Conservation (phyloP, 2,113 vertebrate species). For the Silurus meridionalis region DNA sequence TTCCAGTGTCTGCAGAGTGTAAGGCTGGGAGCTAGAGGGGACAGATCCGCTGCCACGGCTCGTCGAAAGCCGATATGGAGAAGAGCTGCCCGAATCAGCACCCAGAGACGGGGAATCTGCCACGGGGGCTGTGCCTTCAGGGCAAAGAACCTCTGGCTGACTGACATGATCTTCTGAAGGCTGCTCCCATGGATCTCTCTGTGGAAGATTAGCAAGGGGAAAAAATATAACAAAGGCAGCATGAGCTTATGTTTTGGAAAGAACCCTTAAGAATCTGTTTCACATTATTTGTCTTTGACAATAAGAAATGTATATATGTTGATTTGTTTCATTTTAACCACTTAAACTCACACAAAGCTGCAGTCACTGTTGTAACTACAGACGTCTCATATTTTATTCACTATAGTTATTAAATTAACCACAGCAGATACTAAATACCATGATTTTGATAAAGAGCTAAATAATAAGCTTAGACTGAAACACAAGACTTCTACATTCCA, state of each 20-base stretch:
- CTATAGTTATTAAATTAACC: neutral
- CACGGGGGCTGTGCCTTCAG: slow-evolving; percentile 68
- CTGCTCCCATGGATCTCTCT: slow-evolving; percentile 85
- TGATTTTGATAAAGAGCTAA: neutral
- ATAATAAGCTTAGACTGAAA: neutral
- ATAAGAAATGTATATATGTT: neutral
- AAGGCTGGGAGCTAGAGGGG: slow-evolving; percentile 68
- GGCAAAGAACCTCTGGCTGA: slow-evolving; percentile 64
- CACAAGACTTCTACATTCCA: too few species aligned
- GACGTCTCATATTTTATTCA: neutral
- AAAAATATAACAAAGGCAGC: slow-evolving; percentile 15
- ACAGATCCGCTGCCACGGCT: slow-evolving; percentile 60
- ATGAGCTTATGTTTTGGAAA: slow-evolving; percentile 1
- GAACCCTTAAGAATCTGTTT: neutral
- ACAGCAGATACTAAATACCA: neutral
- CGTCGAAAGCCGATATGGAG: slow-evolving; percentile 66
- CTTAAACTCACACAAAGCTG: neutral
- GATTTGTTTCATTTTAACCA: neutral
- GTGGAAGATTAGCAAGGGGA: slow-evolving; percentile 35
- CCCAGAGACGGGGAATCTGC: slow-evolving; percentile 66
- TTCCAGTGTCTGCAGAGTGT: slow-evolving; percentile 75
- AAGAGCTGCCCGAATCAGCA: slow-evolving; percentile 57
- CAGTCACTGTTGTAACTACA: neutral
- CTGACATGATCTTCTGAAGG: slow-evolving; percentile 64
- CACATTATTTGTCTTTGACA: neutral